Evolutionary conservation across 1,140 invertebrate genomes (phyloP), one percentile per base, ranked within the genome.

Genomic region (Bursaphelenchus mucronatus): DNA sequence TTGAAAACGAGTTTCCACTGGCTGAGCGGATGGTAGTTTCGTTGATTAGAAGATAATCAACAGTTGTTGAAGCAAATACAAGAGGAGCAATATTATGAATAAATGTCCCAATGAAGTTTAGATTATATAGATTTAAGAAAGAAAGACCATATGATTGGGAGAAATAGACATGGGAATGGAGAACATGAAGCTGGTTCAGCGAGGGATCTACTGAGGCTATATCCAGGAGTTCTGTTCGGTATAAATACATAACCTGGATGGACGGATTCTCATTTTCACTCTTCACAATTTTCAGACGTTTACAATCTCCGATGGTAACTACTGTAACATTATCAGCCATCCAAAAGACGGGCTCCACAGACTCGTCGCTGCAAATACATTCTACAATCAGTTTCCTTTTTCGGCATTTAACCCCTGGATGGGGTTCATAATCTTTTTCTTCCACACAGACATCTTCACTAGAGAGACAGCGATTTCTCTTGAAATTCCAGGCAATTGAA

Each of bases 191-290:
- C 49, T 66, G 64, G 8, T 21, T 66, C 17, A 66, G 19, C 2
- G 47, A 51, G 30, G 13, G 19, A 21, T 66, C 64, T 13, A 68
- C 41, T 13, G 66, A 49, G 17, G 43, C 65, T 40, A 66, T 68
- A n/a, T 67, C 61, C 0, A 66, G 44, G 19, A 43, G 51, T 15
- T 8, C 8, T 10, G 67, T 66, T n/a, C 64, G 65, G 40, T 67
- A 67, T 13, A 67, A 46, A 51, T 67, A 67, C 19, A 67, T 50
- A 71, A 67, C 53, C 30, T 69, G 67, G 50, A 71, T n/a, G 21
- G 39, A 67, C 17, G 68, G 45, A n/a, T 15, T 13, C 8, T 7
- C 30, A 40, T 40, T 11, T n/a, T 15, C 21, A 65, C 52, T 46
- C 21, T 50, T 15, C 9, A 66, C 10, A 41, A 67, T 15, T 8